Evolutionary conservation across 2,113 vertebrate genomes (phyloP), one percentile per base, ranked within the genome.

Genomic region (Procavia capensis): DNA sequence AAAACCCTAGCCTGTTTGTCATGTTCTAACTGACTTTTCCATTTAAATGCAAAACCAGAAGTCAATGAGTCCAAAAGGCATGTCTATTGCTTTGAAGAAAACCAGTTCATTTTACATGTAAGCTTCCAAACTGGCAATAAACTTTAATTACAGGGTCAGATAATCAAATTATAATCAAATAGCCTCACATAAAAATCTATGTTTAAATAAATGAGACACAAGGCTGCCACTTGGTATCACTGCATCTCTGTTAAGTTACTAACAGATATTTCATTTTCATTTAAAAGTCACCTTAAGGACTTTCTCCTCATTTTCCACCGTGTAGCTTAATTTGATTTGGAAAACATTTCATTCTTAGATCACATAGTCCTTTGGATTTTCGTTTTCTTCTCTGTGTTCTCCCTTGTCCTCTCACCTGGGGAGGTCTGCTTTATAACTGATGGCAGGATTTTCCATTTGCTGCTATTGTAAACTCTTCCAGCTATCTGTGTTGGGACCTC

Each of bases 1-100:
- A 98, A 99, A 99, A 99, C 99, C 98, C 97, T 97, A 97, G 98
- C 98, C 99, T 98, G 98, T 99, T 99, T 99, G 99, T 99, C 99
- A 99, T 98, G 97, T 98, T 98, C 97, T 98, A 98, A 98, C 97
- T 96, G 98, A 98, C 98, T 98, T 98, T 98, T 97, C 98, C 97
- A 99, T 99, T 98, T 98, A 98, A 98, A 99, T 98, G 98, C 98
- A 98, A 98, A 99, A 98, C 97, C 97, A 97, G 97, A 96, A 98
- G 97, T 98, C 98, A 98, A 97, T 97, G 98, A 98, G 96, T 98
- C 98, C 97, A 92, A 97, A 97, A 97, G 97, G 98, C 98, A 97
- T 97, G 98, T 98, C 97, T 98, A 98, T 98, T 98, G 98, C 97
- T 98, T 98, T 96, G 97, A 98, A 98, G 98, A 98, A 98, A 98